These are phyloP conservation scores for Pachycephus smyrnensis DNA, from an alignment of 2,888 invertebrate species.

Conservation along the genomic window DNA sequence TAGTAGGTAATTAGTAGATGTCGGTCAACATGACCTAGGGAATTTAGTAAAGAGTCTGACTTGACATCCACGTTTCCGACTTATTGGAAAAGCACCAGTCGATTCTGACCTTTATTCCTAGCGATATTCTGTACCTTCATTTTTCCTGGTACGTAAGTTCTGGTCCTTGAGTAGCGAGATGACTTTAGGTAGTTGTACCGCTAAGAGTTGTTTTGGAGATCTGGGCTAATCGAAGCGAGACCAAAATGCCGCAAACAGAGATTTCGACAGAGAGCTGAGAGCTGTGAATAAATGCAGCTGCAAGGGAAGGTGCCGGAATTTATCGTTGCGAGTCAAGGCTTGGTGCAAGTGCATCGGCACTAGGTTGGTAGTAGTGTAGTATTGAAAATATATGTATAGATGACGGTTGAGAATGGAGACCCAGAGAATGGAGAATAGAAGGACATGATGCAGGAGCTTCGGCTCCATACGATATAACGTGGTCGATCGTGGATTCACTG, in stretches of 20 bases:
- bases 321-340: neutral
- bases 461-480: neutral
- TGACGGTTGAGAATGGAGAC: neutral
- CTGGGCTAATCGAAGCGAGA: no score
- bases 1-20: no score
- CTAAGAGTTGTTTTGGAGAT: no score
- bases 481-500: neutral
- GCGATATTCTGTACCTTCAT: no score
- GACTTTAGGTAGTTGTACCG: no score
- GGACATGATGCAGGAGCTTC: neutral
- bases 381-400: neutral
- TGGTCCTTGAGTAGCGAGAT: no score
- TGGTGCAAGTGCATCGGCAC: neutral
- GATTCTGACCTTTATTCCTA: no score
- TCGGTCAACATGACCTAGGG: no score
- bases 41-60: no score
- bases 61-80: no score
- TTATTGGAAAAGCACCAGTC: no score
- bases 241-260: neutral
- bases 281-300: neutral
- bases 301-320: neutral
- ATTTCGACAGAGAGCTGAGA: neutral
- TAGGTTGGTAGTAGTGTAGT: neutral
- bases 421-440: neutral
- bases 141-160: no score